These are phyloP conservation scores for Formica selysi DNA, from an alignment of 1,140 invertebrate genomes.

Conservation along the genomic window DNA sequence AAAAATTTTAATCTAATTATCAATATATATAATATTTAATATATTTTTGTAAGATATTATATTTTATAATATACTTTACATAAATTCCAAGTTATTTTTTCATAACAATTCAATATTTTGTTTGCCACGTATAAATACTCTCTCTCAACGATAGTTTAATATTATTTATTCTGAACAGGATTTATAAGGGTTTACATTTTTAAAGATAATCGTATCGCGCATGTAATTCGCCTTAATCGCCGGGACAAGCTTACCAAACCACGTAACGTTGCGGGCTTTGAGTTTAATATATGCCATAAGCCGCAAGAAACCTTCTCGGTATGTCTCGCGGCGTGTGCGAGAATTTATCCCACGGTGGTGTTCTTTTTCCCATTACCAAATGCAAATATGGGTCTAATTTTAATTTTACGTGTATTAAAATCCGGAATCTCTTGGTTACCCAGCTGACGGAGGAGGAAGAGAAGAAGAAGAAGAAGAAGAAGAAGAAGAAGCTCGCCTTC, in stretches of 20 bases:
- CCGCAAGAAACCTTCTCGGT: conserved; percentile 57
- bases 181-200: conserved; percentile 27
- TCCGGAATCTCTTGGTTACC: conserved; percentile 80
- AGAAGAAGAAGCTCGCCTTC: conserved; percentile 53
- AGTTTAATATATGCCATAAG: conserved; percentile 64
- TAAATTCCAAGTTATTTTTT: neutral
- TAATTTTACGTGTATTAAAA: conserved; percentile 89
- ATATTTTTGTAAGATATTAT: neutral
- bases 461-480: conserved; percentile 17
- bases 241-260: conserved; percentile 54
- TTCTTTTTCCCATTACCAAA: conserved; percentile 87
- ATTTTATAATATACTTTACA: neutral
- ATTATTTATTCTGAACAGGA: neutral
- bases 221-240: conserved; percentile 59
- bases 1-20: neutral
- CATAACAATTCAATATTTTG: neutral
- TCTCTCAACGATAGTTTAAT: conserved; percentile 17
- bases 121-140: conserved; percentile 11
- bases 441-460: conserved; percentile 83
- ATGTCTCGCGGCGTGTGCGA: conserved; percentile 60
- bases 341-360: conserved; percentile 55
- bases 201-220: conserved; percentile 24
- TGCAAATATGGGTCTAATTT: conserved; percentile 88
- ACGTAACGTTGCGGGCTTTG: conserved; percentile 49
- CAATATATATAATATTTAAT: neutral